Conservation (phyloP, 2,797 vertebrate species). For the Lithobates pipiens region DNA sequence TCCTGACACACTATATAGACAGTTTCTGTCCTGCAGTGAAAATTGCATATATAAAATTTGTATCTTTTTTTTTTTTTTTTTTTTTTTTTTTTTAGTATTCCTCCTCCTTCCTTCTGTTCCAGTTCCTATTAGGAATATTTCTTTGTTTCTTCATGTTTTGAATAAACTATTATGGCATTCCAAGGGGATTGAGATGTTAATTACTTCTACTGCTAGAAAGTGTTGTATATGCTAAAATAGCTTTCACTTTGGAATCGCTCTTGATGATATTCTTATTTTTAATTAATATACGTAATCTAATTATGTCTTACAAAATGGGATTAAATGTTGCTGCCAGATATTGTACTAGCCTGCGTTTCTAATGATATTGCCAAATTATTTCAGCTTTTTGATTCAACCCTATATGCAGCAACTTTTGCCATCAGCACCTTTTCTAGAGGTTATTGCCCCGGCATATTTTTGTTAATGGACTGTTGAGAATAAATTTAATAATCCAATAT, state of each 20-base stretch:
- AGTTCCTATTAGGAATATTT: neutral
- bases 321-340: neutral
- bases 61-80: too few species aligned
- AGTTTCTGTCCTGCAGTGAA: too few species aligned
- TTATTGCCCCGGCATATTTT: too few species aligned
- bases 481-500: too few species aligned
- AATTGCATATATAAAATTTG: too few species aligned
- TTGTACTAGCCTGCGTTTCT: neutral
- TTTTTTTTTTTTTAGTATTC: neutral
- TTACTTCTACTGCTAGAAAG: neutral
- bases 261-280: neutral
- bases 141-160: neutral
- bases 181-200: constrained; percentile 1
- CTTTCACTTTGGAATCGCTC: neutral
- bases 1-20: too few species aligned
- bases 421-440: too few species aligned
- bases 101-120: neutral
- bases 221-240: neutral
- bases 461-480: too few species aligned
- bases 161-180: neutral
- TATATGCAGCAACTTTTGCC: too few species aligned
- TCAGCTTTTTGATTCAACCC: too few species aligned
- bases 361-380: too few species aligned
- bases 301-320: neutral
- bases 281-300: constrained; percentile 6